Percentiles rank a stretch among this genome's conserved stretches.
Evolutionary conservation across 1,140 invertebrate genomes (phyloP).

Genomic region (Halesus radiatus): DNA sequence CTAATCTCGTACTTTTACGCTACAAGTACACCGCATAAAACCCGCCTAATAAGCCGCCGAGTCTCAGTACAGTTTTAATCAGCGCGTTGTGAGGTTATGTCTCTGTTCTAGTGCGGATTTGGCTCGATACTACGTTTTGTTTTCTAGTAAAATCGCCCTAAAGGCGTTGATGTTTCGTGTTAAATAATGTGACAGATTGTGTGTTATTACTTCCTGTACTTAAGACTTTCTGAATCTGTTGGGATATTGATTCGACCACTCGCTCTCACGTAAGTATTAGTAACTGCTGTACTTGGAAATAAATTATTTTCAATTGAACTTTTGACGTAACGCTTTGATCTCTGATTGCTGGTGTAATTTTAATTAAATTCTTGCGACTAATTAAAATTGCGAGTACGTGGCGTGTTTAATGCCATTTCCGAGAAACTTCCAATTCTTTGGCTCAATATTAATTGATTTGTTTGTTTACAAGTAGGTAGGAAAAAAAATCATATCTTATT

Average conservation of each 20-base stretch:
- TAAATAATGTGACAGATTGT: constrained; percentile 24
- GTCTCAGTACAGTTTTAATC: not conserved
- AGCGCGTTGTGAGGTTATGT: not conserved
- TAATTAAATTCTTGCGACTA: no score
- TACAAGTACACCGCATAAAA: not conserved
- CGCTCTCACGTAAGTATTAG: no score
- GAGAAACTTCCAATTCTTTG: no score
- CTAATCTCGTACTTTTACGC: not conserved
- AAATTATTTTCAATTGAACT: no score
- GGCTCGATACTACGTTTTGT: not conserved
- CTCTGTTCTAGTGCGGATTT: not conserved
- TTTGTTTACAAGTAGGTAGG: no score
- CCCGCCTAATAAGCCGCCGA: not conserved
- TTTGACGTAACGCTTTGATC: no score
- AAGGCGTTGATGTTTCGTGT: not conserved
- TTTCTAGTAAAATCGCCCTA: not conserved
- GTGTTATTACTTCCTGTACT: not conserved
- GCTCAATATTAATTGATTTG: no score
- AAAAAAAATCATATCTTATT: no score
- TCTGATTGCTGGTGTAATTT: no score
- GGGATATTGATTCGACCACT: constrained; percentile 7
- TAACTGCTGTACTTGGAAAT: no score
- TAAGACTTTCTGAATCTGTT: not conserved
- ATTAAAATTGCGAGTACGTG: no score
- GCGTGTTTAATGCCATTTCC: no score